Evolutionary conservation across 2,797 vertebrate species (phyloP).

Genomic region (Ambastaia sidthimunki): DNA sequence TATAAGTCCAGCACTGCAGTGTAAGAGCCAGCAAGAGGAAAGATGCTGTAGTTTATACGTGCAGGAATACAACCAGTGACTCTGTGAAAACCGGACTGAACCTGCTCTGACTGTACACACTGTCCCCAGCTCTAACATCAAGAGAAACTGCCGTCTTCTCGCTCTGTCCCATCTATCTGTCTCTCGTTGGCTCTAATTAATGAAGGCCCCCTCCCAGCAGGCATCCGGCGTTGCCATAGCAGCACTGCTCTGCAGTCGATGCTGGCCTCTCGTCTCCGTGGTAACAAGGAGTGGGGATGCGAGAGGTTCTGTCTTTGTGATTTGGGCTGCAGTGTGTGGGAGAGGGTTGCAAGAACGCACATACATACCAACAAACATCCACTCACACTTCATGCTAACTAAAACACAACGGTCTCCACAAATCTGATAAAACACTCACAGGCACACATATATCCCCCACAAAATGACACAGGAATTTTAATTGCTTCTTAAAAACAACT

Average conservation of each 20-base stretch:
- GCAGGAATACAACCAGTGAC: background rate
- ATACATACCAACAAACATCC: background rate
- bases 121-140: conserved; percentile 18
- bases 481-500: background rate
- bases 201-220: conserved; percentile 63
- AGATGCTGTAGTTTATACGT: background rate
- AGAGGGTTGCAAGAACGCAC: background rate
- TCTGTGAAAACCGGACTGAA: conserved; percentile 45
- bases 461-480: background rate
- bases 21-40: background rate
- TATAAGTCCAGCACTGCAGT: background rate
- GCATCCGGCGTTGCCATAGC: conserved; percentile 82
- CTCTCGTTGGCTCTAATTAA: conserved; percentile 69
- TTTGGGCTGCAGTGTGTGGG: conserved; percentile 50
- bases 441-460: no score
- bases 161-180: conserved; percentile 40
- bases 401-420: background rate
- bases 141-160: conserved; percentile 20
- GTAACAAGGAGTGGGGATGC: conserved; percentile 66
- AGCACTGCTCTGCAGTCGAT: conserved; percentile 79
- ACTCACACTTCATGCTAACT: background rate
- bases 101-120: conserved; percentile 44
- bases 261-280: conserved; percentile 74
- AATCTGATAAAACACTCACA: background rate
- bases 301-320: conserved; percentile 55